A percentile compares a stretch with the other conserved stretches of the same genome.
Evolutionary conservation across 2,113 vertebrate genomes (phyloP).

Genomic region (Lathamus discolor): DNA sequence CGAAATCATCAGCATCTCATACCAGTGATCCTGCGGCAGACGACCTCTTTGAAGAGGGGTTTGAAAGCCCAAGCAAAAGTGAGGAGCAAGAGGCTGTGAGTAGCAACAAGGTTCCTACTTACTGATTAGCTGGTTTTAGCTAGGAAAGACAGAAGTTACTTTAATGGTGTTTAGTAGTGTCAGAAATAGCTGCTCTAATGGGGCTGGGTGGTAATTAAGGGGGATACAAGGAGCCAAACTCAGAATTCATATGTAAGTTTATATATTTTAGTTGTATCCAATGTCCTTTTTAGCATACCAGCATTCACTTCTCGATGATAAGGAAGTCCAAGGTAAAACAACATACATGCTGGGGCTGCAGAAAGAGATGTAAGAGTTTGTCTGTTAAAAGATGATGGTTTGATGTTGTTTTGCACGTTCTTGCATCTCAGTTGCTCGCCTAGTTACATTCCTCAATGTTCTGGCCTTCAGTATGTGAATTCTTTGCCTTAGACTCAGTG

Average conservation of each 20-base stretch:
- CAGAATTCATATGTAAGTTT: background rate
- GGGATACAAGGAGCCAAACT: background rate
- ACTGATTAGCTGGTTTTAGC: background rate
- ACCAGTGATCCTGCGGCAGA: conserved; percentile 90
- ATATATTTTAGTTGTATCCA: background rate
- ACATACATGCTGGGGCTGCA: background rate
- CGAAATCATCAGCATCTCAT: conserved; percentile 93
- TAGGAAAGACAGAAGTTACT: background rate
- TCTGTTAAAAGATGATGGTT: conserved; percentile 19
- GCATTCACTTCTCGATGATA: background rate
- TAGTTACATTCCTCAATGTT: conserved; percentile 5
- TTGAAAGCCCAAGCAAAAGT: conserved; percentile 94
- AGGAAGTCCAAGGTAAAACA: background rate
- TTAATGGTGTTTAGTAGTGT: background rate
- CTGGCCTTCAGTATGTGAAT: conserved; percentile 34
- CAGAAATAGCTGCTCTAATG: background rate
- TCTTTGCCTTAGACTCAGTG: conserved; percentile 20
- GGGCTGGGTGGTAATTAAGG: background rate
- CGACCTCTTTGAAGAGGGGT: conserved; percentile 93
- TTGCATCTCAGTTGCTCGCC: conserved; percentile 32
- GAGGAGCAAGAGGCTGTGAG: conserved; percentile 96
- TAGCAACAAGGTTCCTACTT: conserved; percentile 39
- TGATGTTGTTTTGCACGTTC: conserved; percentile 28
- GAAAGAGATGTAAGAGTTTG: background rate
- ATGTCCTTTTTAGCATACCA: background rate